phyloP scores from a whole-genome alignment of 2,113 vertebrate genomes.

The Ginglymostoma cirratum region DNA sequence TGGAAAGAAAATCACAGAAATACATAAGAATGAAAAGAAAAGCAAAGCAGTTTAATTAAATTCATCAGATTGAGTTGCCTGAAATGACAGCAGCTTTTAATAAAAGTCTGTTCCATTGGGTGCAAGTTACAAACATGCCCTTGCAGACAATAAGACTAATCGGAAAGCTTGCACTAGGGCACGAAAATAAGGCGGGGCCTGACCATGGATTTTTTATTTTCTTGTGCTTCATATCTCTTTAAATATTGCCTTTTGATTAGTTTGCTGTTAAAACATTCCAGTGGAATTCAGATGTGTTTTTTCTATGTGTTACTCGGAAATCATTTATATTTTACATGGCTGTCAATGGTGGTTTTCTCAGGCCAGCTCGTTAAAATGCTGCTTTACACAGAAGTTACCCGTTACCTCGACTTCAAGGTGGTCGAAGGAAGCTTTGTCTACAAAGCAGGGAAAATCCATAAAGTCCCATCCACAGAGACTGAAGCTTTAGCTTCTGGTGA shows the following conservation, averaged over 20 bases:
- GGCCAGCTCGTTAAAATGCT: conserved; percentile 39
- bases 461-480: conserved; percentile 37
- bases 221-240: neutral
- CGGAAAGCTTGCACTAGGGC: neutral
- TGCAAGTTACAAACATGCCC: too few relatives aligned
- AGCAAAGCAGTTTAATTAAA: too few relatives aligned
- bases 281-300: neutral
- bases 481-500: conserved; percentile 39
- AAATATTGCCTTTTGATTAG: neutral
- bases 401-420: conserved; percentile 39
- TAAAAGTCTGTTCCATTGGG: neutral
- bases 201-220: neutral
- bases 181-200: neutral
- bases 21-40: neutral
- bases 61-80: neutral
- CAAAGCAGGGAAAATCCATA: conserved; percentile 38
- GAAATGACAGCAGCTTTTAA: neutral
- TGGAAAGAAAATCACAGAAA: neutral
- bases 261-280: neutral
- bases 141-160: neutral
- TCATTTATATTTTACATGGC: neutral
- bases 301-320: neutral
- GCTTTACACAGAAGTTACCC: conserved; percentile 39
- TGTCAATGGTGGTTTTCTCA: neutral
- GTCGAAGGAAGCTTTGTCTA: conserved; percentile 40